A percentile compares a stretch with the other conserved stretches of the same genome.
phyloP scores from a whole-genome alignment of 1,140 invertebrate species.

The Pogonomyrmex barbatus region DNA sequence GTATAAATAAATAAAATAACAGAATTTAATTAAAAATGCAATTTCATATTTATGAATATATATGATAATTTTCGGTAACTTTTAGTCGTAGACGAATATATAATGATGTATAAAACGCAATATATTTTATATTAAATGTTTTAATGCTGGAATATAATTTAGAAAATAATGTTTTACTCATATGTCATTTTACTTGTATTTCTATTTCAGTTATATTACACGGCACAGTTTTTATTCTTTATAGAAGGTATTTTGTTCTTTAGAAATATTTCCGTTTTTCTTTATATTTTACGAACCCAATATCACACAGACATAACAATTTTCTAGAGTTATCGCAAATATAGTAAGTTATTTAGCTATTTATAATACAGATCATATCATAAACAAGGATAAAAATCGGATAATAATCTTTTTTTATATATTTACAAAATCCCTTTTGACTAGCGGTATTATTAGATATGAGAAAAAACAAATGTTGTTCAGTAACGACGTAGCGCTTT shows the following conservation, averaged over 20 bases:
- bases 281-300: background rate
- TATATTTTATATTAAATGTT: slow-evolving; percentile 5
- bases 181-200: slow-evolving; percentile 8
- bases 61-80: slow-evolving; percentile 5
- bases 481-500: slow-evolving; percentile 14
- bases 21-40: background rate
- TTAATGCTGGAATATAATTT: slow-evolving; percentile 3
- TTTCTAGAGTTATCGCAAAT: slow-evolving; percentile 23
- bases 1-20: slow-evolving; percentile 36
- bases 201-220: background rate
- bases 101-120: slow-evolving; percentile 5
- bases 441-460: slow-evolving; percentile 12
- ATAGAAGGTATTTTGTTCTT: background rate
- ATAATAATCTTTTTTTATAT: background rate
- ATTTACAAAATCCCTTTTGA: background rate
- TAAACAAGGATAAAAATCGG: slow-evolving; percentile 8
- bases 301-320: background rate
- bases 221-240: background rate
- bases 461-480: slow-evolving; percentile 33
- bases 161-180: background rate
- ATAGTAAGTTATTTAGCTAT: slow-evolving; percentile 11
- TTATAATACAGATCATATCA: background rate
- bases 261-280: background rate
- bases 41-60: slow-evolving; percentile 33
- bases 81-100: background rate